A percentile compares a stretch with the other conserved stretches of the same genome.
These are phyloP conservation scores for Gallinago jamesoni DNA, from an alignment of 2,113 vertebrate species.

Conservation along the genomic window DNA sequence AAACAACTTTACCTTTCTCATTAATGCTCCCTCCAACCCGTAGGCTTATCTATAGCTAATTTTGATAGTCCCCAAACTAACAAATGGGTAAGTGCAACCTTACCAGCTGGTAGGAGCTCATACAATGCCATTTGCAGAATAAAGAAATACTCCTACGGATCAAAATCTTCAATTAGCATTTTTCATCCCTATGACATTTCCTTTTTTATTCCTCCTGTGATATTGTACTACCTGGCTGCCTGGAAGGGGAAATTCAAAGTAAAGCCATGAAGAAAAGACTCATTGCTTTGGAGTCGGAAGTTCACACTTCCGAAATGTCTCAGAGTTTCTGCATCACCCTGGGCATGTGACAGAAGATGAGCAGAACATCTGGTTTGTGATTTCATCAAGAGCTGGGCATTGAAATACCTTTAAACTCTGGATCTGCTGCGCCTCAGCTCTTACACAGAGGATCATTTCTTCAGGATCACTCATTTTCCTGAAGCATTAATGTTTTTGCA, in stretches of 20 bases:
- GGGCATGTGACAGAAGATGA: background rate
- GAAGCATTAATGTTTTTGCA: background rate
- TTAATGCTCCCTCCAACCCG: background rate
- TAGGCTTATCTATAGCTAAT: background rate
- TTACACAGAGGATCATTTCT: background rate
- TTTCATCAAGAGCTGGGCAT: background rate
- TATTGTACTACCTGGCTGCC: background rate
- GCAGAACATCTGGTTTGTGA: background rate
- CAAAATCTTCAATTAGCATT: background rate
- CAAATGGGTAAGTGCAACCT: background rate
- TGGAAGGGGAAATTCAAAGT: background rate
- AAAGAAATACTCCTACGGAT: background rate
- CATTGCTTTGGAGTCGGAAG: background rate
- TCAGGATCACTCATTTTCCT: background rate
- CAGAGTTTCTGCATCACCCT: background rate
- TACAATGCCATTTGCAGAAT: background rate
- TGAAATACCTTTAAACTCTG: background rate
- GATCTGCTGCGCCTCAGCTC: background rate
- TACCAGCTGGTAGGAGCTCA: background rate
- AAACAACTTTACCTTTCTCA: background rate
- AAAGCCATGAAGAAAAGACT: background rate
- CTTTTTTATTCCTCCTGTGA: too few relatives aligned
- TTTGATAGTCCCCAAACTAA: background rate
- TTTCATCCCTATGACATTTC: background rate
- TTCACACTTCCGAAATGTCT: background rate